These are phyloP conservation scores for Heterotis niloticus DNA, from an alignment of 2,113 vertebrate genomes.

Conservation along the genomic window DNA sequence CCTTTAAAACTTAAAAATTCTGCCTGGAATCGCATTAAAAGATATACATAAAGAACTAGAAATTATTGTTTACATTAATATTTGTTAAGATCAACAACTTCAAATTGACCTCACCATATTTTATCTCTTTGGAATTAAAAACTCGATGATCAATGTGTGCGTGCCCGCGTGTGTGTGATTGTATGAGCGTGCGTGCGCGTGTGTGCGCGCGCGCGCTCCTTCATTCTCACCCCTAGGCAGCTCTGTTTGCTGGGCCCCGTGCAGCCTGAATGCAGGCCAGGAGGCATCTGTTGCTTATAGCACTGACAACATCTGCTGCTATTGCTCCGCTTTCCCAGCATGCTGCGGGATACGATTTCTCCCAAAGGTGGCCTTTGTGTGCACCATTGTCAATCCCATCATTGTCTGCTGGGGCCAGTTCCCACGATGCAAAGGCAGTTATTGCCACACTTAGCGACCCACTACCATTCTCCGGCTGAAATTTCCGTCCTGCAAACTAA, in stretches of 20 bases:
- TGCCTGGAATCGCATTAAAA: too few species aligned
- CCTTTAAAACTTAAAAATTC: too few species aligned
- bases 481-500: slow-evolving; percentile 20
- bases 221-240: slow-evolving; percentile 31
- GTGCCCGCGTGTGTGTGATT: not conserved
- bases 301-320: slow-evolving; percentile 80
- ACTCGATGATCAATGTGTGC: slow-evolving; percentile 46
- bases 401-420: slow-evolving; percentile 69
- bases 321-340: slow-evolving; percentile 77
- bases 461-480: slow-evolving; percentile 38
- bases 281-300: slow-evolving; percentile 79
- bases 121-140: slow-evolving; percentile 67
- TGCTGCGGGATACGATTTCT: slow-evolving; percentile 76
- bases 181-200: too few species aligned
- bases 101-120: slow-evolving; percentile 67
- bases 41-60: too few species aligned
- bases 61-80: not conserved
- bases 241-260: slow-evolving; percentile 58
- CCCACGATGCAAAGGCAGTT: slow-evolving; percentile 72
- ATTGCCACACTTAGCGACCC: slow-evolving; percentile 55
- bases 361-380: slow-evolving; percentile 80
- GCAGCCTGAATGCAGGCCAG: slow-evolving; percentile 69
- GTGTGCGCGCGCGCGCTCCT: not conserved
- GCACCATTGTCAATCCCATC: slow-evolving; percentile 70
- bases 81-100: slow-evolving; percentile 48